Conservation (phyloP, 2,797 vertebrate species). For the Chanos chanos region DNA sequence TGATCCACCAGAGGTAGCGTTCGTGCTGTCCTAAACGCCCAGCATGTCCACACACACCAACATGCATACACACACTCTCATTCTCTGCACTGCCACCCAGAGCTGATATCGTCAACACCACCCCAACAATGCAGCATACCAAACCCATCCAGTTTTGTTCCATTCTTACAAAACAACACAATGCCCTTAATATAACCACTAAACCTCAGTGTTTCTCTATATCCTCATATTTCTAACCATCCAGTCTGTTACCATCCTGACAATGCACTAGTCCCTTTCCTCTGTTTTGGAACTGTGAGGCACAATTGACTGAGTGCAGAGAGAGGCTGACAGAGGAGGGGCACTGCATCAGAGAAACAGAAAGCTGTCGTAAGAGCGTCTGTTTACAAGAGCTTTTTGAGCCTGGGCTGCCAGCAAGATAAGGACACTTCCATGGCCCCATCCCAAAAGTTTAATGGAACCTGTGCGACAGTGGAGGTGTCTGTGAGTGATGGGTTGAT, state of each 20-base stretch:
- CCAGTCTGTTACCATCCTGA: slow-evolving; percentile 34
- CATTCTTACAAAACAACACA: too few relatives aligned
- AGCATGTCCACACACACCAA: slow-evolving; percentile 51
- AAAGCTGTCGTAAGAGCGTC: slow-evolving; percentile 35
- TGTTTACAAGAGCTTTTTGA: slow-evolving; percentile 27
- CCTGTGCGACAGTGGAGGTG: slow-evolving; percentile 25
- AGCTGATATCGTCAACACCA: slow-evolving; percentile 3
- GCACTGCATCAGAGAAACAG: slow-evolving; percentile 3
- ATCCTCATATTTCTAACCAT: slow-evolving; percentile 42
- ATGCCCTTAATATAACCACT: too few relatives aligned
- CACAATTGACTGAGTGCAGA: not conserved
- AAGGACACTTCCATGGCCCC: slow-evolving; percentile 5
- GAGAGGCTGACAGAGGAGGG: not conserved
- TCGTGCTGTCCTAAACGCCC: slow-evolving; percentile 55
- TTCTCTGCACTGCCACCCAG: slow-evolving; percentile 12
- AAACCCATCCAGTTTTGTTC: not conserved
- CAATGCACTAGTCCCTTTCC: not conserved
- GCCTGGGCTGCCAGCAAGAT: not conserved
- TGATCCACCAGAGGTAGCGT: slow-evolving; percentile 46
- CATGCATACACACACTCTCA: slow-evolving; percentile 33
- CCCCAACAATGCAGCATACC: not conserved
- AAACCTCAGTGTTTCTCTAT: slow-evolving; percentile 28
- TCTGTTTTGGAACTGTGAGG: slow-evolving; percentile 20
- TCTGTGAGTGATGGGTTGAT: slow-evolving; percentile 43
- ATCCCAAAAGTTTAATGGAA: slow-evolving; percentile 42